phyloP scores from a whole-genome alignment of 1,140 invertebrate genomes.

The Meloidogyne exigua region DNA sequence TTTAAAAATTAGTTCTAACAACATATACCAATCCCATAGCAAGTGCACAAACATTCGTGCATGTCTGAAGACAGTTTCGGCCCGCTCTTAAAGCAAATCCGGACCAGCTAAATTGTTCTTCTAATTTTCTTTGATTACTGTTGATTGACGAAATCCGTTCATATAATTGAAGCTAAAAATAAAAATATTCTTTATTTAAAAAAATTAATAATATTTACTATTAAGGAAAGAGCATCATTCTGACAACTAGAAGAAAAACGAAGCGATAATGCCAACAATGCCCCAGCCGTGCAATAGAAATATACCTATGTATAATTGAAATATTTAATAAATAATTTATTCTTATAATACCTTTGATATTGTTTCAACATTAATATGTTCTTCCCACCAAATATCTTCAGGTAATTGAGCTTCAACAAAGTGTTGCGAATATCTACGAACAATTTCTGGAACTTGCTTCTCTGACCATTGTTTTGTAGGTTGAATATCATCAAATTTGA shows the following conservation, averaged over 20 bases:
- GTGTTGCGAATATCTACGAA: conserved; percentile 29
- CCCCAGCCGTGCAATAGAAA: conserved; percentile 45
- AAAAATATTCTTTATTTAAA: not conserved
- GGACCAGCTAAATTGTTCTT: conserved; percentile 4
- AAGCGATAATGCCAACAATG: conserved; percentile 44
- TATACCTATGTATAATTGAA: conserved; percentile 24
- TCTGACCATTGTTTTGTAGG: conserved; percentile 32
- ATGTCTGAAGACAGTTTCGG: conserved; percentile 33
- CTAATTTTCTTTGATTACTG: not conserved
- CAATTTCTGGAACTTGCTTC: conserved; percentile 36
- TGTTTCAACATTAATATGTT: conserved; percentile 25
- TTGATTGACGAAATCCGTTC: not conserved
- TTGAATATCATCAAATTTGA: conserved; percentile 35
- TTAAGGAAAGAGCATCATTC: conserved; percentile 14
- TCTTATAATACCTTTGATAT: conserved; percentile 22
- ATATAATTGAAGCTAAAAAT: conserved; percentile 36
- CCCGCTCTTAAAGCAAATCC: conserved; percentile 25
- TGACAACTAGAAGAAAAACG: conserved; percentile 43
- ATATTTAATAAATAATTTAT: not conserved
- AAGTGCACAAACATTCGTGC: conserved; percentile 34
- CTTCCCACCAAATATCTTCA: conserved; percentile 30
- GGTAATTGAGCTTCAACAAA: conserved; percentile 16
- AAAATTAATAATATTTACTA: conserved; percentile 27
- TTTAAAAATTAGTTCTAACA: not conserved
- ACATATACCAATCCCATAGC: conserved; percentile 30